Evolutionary conservation across 92 coral and sea anemone genomes (phyloP), one percentile per base, ranked within the genome.

Genomic region (Hydrozoanthus gracilis): DNA sequence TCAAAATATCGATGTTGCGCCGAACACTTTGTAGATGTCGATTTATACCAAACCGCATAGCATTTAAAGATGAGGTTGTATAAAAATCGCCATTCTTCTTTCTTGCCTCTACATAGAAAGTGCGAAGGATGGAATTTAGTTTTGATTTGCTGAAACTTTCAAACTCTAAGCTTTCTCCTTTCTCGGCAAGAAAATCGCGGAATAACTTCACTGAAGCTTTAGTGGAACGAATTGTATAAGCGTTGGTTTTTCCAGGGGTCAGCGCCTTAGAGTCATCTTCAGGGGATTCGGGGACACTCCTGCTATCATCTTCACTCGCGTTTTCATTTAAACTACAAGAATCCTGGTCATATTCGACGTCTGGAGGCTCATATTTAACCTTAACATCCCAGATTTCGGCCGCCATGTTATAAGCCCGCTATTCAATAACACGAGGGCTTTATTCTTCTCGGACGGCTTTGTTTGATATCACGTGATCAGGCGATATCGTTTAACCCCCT

Each of bases 1-100:
- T 95, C 76, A 92, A 86, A 58, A 95, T 95, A 83, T 95, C 98
- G 45, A 95, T 86, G 86, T 94, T 95, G 68, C 98, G 87, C 51
- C 91, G 89, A 68, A 90, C 78, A 20, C 88, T 87, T 90, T 94
- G 98, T 82, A 94, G 89, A 90, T 94, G 93, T 66, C 98, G 91
- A 79, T 93, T 94, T 61, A 96, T 93, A 12, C 98, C 98, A 88
- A 96, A 96, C 45, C 99, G 98, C 86, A 95, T 91, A 14, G 94
- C 92, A 86, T 94, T 91, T 44, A 96, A 89, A 4, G 98, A 97
- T 4, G 98, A 96, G 16, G 92, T 94, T 51, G 95, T 93, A 89
- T 95, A 96, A 82, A 91, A 91, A 62, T 95, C 98, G 1, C 99
- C 96, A 88, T 95, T 96, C 91, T 96, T 93, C 89, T 96, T 96